Conservation (phyloP, 92 coral and sea anemone species). For the Virgularia gustaviana region DNA sequence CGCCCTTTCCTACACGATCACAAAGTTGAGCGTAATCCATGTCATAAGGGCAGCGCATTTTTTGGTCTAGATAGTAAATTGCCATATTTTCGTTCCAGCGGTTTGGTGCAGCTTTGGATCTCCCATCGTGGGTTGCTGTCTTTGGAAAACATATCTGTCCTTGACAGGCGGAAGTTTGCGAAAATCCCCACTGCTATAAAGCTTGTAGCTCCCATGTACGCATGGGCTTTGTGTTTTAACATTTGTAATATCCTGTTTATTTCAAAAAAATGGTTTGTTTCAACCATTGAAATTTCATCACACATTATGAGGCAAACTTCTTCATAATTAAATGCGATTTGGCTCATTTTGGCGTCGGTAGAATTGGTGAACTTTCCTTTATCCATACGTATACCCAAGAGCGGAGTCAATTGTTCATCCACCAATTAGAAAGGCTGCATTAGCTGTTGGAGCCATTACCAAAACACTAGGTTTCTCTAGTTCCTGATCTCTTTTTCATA, state of each 20-base stretch:
- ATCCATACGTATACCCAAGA: background rate
- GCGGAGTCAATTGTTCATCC: conserved; percentile 3
- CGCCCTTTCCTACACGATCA: conserved; percentile 18
- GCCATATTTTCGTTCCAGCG: conserved; percentile 10
- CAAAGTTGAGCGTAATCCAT: conserved; percentile 11
- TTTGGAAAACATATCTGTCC: conserved; percentile 6
- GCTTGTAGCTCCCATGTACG: conserved; percentile 4
- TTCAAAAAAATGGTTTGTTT: background rate
- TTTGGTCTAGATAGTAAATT: background rate
- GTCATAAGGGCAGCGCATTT: conserved; percentile 12
- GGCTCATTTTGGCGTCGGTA: conserved; percentile 10
- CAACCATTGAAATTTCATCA: conserved; percentile 21
- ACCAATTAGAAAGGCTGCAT: conserved; percentile 21
- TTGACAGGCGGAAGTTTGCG: conserved; percentile 8
- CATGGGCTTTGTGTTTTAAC: background rate
- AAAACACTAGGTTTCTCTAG: conserved; percentile 11
- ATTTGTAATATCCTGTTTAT: conserved; percentile 5
- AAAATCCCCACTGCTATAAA: conserved; percentile 12
- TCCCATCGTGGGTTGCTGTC: conserved; percentile 4
- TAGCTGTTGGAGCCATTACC: conserved; percentile 17
- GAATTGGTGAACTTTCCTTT: background rate
- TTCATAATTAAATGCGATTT: conserved; percentile 8
- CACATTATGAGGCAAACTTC: conserved; percentile 14
- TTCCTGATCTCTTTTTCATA: conserved; percentile 3
- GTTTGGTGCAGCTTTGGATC: background rate